Conservation (phyloP, 2,888 invertebrate species). For the Brachypalpus laphriformis region DNA sequence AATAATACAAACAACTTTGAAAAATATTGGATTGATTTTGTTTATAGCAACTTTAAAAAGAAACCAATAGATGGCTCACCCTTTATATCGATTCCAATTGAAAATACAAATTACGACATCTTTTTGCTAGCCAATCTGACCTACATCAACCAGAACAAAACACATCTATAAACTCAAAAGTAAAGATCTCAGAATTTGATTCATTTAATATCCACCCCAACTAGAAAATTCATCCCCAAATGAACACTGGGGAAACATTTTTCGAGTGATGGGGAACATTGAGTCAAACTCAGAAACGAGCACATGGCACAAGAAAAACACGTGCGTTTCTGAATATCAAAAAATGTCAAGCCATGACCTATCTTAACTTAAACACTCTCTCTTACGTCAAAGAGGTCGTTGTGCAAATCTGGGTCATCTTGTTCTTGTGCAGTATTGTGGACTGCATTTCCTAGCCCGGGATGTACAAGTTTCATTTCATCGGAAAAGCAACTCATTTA, state of each 20-base stretch:
- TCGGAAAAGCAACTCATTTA: neutral
- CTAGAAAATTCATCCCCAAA: slow-evolving; percentile 9
- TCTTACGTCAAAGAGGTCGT: slow-evolving; percentile 31
- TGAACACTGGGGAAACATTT: neutral
- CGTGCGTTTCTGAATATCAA: slow-evolving; percentile 58
- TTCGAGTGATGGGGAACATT: neutral
- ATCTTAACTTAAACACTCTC: slow-evolving; percentile 31
- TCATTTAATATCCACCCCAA: too few relatives aligned
- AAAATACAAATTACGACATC: too few relatives aligned
- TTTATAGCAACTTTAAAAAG: too few relatives aligned
- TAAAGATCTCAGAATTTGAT: too few relatives aligned
- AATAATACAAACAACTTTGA: too few relatives aligned
- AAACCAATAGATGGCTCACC: too few relatives aligned
- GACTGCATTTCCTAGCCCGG: neutral
- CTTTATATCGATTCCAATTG: too few relatives aligned
- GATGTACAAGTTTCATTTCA: neutral
- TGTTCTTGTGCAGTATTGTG: slow-evolving; percentile 5
- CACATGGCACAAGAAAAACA: slow-evolving; percentile 59
- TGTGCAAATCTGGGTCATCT: slow-evolving; percentile 39
- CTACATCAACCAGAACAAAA: too few relatives aligned
- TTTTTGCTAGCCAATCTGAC: too few relatives aligned
- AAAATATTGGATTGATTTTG: too few relatives aligned
- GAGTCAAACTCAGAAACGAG: slow-evolving; percentile 33
- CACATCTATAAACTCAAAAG: too few relatives aligned
- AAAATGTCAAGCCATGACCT: slow-evolving; percentile 59